Conservation (phyloP, 2,797 vertebrate species). For the Tarsius wallacei region DNA sequence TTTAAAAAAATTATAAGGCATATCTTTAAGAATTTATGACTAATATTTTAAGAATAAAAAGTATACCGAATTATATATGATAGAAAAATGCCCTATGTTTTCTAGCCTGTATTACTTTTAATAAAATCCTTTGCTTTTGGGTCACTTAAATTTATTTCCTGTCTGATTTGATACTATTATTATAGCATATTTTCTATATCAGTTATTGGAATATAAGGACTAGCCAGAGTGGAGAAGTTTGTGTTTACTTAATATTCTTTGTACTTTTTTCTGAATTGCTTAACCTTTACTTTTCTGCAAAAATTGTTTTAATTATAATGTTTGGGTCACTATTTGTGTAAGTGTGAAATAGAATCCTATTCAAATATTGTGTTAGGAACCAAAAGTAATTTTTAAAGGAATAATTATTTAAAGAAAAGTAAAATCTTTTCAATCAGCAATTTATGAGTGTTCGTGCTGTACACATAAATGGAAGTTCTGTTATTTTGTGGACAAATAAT, state of each 20-base stretch:
- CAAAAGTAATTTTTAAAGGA: slow-evolving; percentile 17
- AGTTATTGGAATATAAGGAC: slow-evolving; percentile 21
- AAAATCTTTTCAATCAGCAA: background rate
- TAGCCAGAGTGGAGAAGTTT: background rate
- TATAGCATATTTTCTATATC: background rate
- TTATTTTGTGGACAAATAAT: background rate
- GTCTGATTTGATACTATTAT: background rate
- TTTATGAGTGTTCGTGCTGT: background rate
- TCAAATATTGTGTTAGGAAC: slow-evolving; percentile 46
- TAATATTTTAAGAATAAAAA: slow-evolving; percentile 65
- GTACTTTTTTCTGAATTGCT: slow-evolving; percentile 44
- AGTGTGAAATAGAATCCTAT: background rate
- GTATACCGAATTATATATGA: background rate
- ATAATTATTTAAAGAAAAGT: slow-evolving; percentile 46
- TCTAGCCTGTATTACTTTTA: background rate
- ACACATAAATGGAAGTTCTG: background rate
- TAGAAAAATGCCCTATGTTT: slow-evolving; percentile 32
- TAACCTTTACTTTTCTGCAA: slow-evolving; percentile 29
- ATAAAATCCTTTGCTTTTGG: background rate
- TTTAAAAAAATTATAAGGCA: slow-evolving; percentile 33
- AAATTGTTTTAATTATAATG: slow-evolving; percentile 55
- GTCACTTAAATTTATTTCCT: slow-evolving; percentile 11
- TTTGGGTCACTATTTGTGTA: slow-evolving; percentile 1
- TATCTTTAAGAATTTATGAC: slow-evolving; percentile 29
- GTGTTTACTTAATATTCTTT: slow-evolving; percentile 49